phyloP scores from a whole-genome alignment of 2,888 invertebrate genomes.

The Melangyna quadrimaculata region DNA sequence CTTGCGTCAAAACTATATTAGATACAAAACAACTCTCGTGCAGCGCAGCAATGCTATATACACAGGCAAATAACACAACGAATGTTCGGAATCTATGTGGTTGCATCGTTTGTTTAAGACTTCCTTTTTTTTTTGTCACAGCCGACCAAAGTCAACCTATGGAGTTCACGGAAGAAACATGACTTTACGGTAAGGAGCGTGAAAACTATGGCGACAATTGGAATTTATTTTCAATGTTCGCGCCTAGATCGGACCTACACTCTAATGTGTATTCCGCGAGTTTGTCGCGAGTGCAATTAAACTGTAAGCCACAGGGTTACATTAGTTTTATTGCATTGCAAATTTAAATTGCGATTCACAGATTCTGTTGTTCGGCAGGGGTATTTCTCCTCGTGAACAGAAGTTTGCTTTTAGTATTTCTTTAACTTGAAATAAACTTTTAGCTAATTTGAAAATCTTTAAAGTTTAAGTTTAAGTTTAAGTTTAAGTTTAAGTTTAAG shows the following conservation, averaged over 20 bases:
- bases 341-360: slow-evolving; percentile 50
- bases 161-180: slow-evolving; percentile 32
- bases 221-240: slow-evolving; percentile 66
- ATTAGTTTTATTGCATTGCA: slow-evolving; percentile 68
- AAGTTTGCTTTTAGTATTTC: background rate
- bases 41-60: slow-evolving; percentile 15
- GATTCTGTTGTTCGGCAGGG: slow-evolving; percentile 14
- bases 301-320: slow-evolving; percentile 71
- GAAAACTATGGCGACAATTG: slow-evolving; percentile 59
- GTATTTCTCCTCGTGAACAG: background rate
- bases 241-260: slow-evolving; percentile 55
- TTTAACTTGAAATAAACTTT: background rate
- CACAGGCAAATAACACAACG: background rate
- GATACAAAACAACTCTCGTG: slow-evolving; percentile 13
- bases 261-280: slow-evolving; percentile 55
- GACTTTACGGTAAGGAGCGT: slow-evolving; percentile 45
- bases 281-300: slow-evolving; percentile 69
- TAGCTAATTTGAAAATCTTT: too few relatives aligned
- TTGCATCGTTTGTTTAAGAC: slow-evolving; percentile 2
- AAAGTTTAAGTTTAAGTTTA: too few relatives aligned
- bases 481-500: too few relatives aligned
- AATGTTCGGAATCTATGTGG: slow-evolving; percentile 16
- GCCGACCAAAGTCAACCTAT: slow-evolving; percentile 1
- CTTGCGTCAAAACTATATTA: slow-evolving; percentile 12
- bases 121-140: background rate